phyloP scores from a whole-genome alignment of 2,888 invertebrate species.

The Nephrotoma flavescens region DNA sequence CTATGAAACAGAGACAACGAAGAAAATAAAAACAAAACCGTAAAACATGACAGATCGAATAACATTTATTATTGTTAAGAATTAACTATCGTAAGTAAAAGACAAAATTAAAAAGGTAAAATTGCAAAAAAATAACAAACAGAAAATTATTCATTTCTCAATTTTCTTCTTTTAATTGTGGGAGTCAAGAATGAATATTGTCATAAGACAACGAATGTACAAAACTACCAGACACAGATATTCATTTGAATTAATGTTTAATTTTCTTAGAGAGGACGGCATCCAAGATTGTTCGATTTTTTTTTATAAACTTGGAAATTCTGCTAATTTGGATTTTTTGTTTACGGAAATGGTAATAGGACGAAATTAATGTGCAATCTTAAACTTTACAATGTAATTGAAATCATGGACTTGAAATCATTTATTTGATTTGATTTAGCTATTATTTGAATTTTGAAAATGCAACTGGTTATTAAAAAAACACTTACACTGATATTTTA shows the following conservation, averaged over 20 bases:
- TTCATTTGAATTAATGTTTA: neutral
- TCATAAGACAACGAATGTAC: neutral
- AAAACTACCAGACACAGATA: neutral
- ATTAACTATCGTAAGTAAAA: neutral
- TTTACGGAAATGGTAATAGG: neutral
- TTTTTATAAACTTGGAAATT: neutral
- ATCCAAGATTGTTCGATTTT: neutral
- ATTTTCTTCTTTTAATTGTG: neutral
- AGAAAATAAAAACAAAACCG: neutral
- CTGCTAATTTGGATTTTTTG: neutral
- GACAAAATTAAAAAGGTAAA: neutral
- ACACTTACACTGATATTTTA: too few species aligned
- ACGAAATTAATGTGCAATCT: neutral
- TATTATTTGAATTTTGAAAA: neutral
- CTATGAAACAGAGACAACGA: neutral
- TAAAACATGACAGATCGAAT: neutral
- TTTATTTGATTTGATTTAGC: neutral
- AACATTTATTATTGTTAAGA: neutral
- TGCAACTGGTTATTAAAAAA: too few species aligned
- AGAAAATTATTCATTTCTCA: neutral
- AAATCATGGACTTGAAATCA: neutral
- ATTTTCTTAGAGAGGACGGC: neutral
- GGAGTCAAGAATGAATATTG: neutral
- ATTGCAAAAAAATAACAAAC: neutral
- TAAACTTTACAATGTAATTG: neutral